phyloP scores from a whole-genome alignment of 2,797 vertebrate genomes.

The Centroberyx gerrardi region DNA sequence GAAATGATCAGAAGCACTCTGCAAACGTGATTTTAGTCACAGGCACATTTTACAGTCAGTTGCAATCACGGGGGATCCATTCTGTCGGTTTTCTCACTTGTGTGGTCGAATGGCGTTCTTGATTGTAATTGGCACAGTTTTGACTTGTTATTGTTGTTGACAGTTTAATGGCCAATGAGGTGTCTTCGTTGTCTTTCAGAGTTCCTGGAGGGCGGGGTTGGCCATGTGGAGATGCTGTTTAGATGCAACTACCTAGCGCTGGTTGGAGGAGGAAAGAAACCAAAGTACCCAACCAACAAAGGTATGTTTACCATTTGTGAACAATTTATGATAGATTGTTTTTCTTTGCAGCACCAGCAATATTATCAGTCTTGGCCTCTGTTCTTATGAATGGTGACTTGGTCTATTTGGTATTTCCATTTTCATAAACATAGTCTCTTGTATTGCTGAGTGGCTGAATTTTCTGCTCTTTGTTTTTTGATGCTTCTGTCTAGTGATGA shows the following conservation, averaged over 20 bases:
- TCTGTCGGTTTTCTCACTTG: neutral
- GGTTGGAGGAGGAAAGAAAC: constrained; percentile 98
- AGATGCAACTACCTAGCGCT: constrained; percentile 98
- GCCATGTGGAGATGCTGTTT: constrained; percentile 98
- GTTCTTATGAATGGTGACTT: no score
- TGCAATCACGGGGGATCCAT: neutral
- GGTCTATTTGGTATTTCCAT: no score
- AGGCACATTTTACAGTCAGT: neutral
- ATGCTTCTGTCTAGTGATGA: constrained; percentile 90
- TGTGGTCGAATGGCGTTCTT: neutral
- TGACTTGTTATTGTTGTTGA: neutral
- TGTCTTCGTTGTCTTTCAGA: constrained; percentile 83
- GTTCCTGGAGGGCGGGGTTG: constrained; percentile 96
- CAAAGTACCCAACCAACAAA: constrained; percentile 99
- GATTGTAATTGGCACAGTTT: no score
- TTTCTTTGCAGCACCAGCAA: neutral
- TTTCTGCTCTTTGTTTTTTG: neutral
- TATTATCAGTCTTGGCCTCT: neutral
- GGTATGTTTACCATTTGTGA: constrained; percentile 78
- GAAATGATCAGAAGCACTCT: constrained; percentile 1
- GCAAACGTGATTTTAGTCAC: neutral
- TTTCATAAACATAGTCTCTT: no score
- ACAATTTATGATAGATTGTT: neutral
- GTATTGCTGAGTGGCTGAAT: neutral
- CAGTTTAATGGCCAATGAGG: neutral